phyloP scores from a whole-genome alignment of 2,888 invertebrate genomes.

The Euplexia lucipara region DNA sequence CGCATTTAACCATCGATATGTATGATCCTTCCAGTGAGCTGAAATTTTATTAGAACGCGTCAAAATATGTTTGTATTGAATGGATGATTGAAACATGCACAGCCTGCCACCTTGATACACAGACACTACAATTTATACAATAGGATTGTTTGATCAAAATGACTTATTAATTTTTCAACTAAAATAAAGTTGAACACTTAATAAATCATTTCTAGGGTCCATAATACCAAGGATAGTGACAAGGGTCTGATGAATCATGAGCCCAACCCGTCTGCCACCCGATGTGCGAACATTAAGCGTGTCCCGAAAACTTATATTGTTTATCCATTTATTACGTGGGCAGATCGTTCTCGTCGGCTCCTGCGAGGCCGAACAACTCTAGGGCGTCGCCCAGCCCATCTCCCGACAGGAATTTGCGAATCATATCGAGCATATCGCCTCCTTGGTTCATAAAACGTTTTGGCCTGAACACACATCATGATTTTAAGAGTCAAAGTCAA shows the following conservation, averaged over 20 bases:
- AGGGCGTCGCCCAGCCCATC: conserved; percentile 82
- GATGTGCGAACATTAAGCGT: conserved; percentile 71
- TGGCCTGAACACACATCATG: conserved; percentile 81
- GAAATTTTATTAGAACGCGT: conserved; percentile 64
- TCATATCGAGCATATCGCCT: conserved; percentile 77
- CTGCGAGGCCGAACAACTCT: conserved; percentile 80
- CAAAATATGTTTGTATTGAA: conserved; percentile 33
- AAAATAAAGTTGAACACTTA: conserved; percentile 39
- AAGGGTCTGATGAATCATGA: conserved; percentile 68
- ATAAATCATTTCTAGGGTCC: conserved; percentile 45
- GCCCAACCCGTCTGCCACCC: conserved; percentile 74
- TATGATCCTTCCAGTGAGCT: conserved; percentile 86
- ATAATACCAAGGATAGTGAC: conserved; percentile 55
- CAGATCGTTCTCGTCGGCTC: conserved; percentile 75
- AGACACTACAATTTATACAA: conserved; percentile 58
- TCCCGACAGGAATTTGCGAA: conserved; percentile 86
- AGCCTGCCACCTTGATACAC: conserved; percentile 58
- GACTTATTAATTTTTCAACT: conserved; percentile 43
- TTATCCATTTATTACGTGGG: conserved; percentile 79
- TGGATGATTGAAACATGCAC: conserved; percentile 55
- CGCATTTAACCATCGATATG: conserved; percentile 82
- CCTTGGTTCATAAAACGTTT: conserved; percentile 76
- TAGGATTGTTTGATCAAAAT: conserved; percentile 38
- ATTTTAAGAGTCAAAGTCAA: too few species aligned
- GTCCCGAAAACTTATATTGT: conserved; percentile 68